phyloP scores from a whole-genome alignment of 2,797 vertebrate species.

The Lepilemur ruficaudatus region DNA sequence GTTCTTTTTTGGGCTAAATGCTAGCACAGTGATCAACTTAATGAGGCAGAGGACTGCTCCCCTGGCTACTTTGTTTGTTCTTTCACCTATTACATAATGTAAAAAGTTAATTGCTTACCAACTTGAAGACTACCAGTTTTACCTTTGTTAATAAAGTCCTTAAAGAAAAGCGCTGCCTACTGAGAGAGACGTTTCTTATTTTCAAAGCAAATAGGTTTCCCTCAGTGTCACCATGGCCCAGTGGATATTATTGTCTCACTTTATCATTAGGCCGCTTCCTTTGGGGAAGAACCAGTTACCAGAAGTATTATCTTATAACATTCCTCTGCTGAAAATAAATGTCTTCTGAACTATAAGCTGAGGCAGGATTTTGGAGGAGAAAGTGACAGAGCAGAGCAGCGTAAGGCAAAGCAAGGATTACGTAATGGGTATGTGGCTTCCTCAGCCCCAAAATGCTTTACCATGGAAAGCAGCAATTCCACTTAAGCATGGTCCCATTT shows the following conservation, averaged over 20 bases:
- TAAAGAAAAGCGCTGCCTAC: background rate
- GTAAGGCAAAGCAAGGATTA: background rate
- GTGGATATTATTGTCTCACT: background rate
- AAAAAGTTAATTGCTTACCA: slow-evolving; percentile 32
- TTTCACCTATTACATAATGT: background rate
- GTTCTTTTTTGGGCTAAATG: background rate
- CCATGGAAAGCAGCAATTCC: background rate
- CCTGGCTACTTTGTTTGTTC: background rate
- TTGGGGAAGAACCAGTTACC: background rate
- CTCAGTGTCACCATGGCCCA: background rate
- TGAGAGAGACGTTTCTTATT: slow-evolving; percentile 16
- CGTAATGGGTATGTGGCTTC: background rate
- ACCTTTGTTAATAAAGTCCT: slow-evolving; percentile 42
- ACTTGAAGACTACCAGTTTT: background rate
- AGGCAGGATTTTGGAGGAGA: background rate
- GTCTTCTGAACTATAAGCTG: background rate
- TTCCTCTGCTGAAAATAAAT: background rate
- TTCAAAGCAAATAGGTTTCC: background rate
- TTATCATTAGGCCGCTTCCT: background rate
- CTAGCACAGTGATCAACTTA: background rate
- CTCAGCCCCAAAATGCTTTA: background rate
- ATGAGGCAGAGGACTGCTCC: background rate
- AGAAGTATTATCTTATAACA: background rate
- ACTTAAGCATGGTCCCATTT: background rate
- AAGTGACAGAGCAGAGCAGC: background rate